Percentiles rank a stretch among this genome's conserved stretches.
These are phyloP conservation scores for Cyrtonyx montezumae DNA, from an alignment of 2,113 vertebrate genomes.

Conservation along the genomic window DNA sequence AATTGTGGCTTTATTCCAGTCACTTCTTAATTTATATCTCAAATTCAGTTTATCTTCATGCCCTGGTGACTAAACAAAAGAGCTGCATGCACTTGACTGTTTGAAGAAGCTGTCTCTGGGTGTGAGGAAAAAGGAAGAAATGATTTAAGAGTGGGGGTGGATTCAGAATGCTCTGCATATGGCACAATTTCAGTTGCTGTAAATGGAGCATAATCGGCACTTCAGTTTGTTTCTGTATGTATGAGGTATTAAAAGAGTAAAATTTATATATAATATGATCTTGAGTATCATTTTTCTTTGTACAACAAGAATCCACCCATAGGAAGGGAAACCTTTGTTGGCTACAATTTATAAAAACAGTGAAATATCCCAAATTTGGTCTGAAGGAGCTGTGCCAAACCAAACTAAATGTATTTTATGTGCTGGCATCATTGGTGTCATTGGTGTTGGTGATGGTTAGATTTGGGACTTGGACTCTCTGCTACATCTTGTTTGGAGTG, in stretches of 20 bases:
- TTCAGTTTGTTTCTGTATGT: neutral
- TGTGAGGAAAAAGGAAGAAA: neutral
- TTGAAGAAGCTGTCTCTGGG: constrained; percentile 63
- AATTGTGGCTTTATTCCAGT: constrained; percentile 64
- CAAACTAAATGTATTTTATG: fast-evolving
- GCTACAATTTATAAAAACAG: neutral
- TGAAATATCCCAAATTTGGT: neutral
- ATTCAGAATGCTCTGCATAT: neutral
- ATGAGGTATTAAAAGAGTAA: too few relatives aligned
- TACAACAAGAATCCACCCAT: neutral
- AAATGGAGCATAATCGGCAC: neutral
- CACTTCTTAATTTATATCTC: constrained; percentile 55
- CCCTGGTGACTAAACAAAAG: constrained; percentile 59
- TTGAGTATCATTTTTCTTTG: neutral
- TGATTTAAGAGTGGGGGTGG: neutral
- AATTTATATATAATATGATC: neutral
- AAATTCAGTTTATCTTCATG: constrained; percentile 56
- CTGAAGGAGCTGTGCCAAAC: fast-evolving
- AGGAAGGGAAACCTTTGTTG: neutral
- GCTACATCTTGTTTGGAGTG: neutral
- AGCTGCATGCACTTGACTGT: constrained; percentile 43
- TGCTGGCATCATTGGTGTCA: neutral
- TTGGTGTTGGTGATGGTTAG: fast-evolving
- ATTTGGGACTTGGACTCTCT: neutral
- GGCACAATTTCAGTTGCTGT: neutral